These are phyloP conservation scores for Antheraea assamensis DNA, from an alignment of 2,888 invertebrate genomes.

Conservation along the genomic window DNA sequence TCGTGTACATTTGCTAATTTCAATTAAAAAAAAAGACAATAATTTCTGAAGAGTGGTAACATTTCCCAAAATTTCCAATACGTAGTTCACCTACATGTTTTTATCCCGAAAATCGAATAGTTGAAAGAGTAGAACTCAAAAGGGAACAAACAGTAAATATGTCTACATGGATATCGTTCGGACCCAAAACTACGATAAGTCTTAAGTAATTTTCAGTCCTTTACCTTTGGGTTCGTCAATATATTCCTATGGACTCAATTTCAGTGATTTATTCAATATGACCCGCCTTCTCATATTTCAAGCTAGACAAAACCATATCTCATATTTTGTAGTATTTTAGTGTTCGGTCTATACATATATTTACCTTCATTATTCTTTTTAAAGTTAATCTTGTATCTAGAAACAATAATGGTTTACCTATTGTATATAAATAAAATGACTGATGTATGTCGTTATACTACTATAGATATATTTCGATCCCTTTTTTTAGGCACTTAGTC, in stretches of 20 bases:
- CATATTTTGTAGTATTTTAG: background rate
- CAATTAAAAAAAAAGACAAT: too few relatives aligned
- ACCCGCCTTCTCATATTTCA: background rate
- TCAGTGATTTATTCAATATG: background rate
- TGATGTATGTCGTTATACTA: too few relatives aligned
- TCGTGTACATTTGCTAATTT: too few relatives aligned
- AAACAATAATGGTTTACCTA: background rate
- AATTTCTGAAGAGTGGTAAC: too few relatives aligned
- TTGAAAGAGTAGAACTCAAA: background rate
- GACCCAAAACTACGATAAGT: background rate
- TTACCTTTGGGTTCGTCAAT: background rate
- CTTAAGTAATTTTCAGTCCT: background rate
- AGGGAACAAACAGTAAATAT: background rate
- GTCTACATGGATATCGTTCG: background rate
- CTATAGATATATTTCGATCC: too few relatives aligned
- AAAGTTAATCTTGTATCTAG: background rate
- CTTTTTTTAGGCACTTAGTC: too few relatives aligned
- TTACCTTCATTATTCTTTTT: background rate
- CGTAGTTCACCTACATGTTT: background rate
- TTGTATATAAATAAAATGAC: too few relatives aligned
- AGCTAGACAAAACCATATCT: background rate
- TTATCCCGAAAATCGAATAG: background rate
- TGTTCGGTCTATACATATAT: background rate
- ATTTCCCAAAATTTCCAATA: too few relatives aligned
- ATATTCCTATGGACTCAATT: background rate